Evolutionary conservation across 2,113 vertebrate species (phyloP).

Genomic region (Pavo muticus): DNA sequence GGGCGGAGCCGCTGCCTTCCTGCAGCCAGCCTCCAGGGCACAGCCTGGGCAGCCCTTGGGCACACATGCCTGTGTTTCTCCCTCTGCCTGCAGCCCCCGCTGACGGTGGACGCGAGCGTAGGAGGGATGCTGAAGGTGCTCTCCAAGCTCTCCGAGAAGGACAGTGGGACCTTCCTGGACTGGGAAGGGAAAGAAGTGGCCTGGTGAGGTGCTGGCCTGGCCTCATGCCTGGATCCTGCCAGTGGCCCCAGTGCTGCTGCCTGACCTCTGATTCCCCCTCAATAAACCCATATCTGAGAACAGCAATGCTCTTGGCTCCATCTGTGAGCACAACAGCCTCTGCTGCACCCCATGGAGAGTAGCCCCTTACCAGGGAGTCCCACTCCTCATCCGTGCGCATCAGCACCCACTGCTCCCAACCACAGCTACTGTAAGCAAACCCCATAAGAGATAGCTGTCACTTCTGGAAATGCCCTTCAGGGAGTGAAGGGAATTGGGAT

Average conservation of each 20-base stretch:
- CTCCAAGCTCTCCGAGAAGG: conserved; percentile 44
- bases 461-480: rapidly evolving
- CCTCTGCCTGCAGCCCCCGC: conserved; percentile 1
- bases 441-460: rapidly evolving
- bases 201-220: conserved; percentile 24
- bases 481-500: rapidly evolving
- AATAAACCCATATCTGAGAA: not conserved
- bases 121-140: conserved; percentile 63
- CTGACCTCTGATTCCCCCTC: rapidly evolving
- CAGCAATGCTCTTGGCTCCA: not conserved
- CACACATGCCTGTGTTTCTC: not conserved
- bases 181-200: conserved; percentile 57
- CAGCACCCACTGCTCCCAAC: rapidly evolving
- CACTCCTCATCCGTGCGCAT: too few species aligned
- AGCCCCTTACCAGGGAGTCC: not conserved
- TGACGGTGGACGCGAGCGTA: conserved; percentile 34
- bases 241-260: not conserved
- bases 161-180: conserved; percentile 51
- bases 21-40: too few species aligned
- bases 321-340: not conserved
- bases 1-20: too few species aligned
- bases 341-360: not conserved
- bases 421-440: rapidly evolving
- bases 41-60: not conserved
- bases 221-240: not conserved